A percentile compares a stretch with the other conserved stretches of the same genome.
Conservation (phyloP, 2,113 vertebrate genomes). For the Rhinogobius similis region DNA sequence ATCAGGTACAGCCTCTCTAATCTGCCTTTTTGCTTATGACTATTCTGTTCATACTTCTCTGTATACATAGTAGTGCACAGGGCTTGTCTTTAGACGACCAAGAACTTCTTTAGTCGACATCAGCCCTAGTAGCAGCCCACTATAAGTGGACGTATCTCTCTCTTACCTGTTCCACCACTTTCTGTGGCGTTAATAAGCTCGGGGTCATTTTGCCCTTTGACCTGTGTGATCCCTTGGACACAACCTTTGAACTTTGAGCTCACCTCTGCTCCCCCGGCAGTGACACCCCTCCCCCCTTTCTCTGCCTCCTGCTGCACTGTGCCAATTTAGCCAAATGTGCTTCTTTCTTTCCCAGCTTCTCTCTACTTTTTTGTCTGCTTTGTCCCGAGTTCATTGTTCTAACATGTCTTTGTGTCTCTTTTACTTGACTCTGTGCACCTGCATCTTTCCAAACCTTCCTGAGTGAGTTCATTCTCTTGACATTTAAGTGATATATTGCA, state of each 20-base stretch:
- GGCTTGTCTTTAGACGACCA: too few relatives aligned
- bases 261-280: conserved; percentile 37
- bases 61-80: too few relatives aligned
- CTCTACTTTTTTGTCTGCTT: not conserved
- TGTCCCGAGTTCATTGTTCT: conserved; percentile 8
- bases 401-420: conserved; percentile 7
- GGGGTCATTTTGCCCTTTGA: conserved; percentile 49
- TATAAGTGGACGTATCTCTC: not conserved
- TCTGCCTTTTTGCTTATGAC: too few relatives aligned
- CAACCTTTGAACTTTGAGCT: conserved; percentile 46
- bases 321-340: conserved; percentile 14
- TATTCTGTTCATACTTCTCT: too few relatives aligned
- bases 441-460: not conserved
- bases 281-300: conserved; percentile 19
- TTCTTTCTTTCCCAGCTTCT: not conserved
- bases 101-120: too few relatives aligned
- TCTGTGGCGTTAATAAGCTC: conserved; percentile 43
- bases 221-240: conserved; percentile 51
- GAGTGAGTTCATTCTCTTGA: conserved; percentile 1
- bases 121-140: too few relatives aligned
- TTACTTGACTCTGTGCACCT: conserved; percentile 4
- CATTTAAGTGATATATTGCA: not conserved
- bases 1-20: too few relatives aligned
- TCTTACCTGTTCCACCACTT: conserved; percentile 13
- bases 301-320: not conserved